phyloP scores from a whole-genome alignment of 2,797 vertebrate genomes.

The Zenarchopterus dispar region DNA sequence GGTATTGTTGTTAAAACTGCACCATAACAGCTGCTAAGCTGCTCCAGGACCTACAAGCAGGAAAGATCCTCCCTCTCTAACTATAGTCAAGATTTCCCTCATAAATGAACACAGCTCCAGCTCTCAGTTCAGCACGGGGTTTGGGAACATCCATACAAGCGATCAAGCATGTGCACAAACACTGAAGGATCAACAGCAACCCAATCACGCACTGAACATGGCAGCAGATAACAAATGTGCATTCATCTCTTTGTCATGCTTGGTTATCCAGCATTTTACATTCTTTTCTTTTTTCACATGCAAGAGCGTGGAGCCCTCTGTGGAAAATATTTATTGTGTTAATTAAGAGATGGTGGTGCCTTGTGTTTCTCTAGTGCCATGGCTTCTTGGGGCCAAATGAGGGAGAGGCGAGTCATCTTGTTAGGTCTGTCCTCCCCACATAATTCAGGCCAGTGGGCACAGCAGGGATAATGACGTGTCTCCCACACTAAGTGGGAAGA shows the following conservation, averaged over 20 bases:
- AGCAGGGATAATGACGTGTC: constrained; percentile 54
- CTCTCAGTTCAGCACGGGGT: constrained; percentile 18
- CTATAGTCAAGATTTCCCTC: constrained; percentile 48
- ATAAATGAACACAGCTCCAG: constrained; percentile 16
- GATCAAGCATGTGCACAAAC: constrained; percentile 11
- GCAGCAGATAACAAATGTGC: constrained; percentile 48
- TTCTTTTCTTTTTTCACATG: neutral
- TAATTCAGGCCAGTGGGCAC: constrained; percentile 69
- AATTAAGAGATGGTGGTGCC: constrained; percentile 28
- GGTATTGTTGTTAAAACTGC: constrained; percentile 29
- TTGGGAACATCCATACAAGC: constrained; percentile 24
- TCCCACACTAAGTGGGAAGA: constrained; percentile 63
- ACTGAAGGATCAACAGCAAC: constrained; percentile 48
- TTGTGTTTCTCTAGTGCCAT: constrained; percentile 30
- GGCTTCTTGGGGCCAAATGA: constrained; percentile 10
- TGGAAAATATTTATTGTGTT: constrained; percentile 22
- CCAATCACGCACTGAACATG: constrained; percentile 39
- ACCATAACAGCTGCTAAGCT: constrained; percentile 16
- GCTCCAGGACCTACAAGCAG: constrained; percentile 27
- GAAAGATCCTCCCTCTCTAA: constrained; percentile 43
- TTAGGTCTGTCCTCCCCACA: constrained; percentile 49
- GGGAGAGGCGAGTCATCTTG: constrained; percentile 43
- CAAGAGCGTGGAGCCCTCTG: neutral
- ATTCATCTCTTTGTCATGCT: constrained; percentile 29
- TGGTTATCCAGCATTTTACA: neutral